phyloP scores from a whole-genome alignment of 2,888 invertebrate genomes.

The Micropterix aruncella region DNA sequence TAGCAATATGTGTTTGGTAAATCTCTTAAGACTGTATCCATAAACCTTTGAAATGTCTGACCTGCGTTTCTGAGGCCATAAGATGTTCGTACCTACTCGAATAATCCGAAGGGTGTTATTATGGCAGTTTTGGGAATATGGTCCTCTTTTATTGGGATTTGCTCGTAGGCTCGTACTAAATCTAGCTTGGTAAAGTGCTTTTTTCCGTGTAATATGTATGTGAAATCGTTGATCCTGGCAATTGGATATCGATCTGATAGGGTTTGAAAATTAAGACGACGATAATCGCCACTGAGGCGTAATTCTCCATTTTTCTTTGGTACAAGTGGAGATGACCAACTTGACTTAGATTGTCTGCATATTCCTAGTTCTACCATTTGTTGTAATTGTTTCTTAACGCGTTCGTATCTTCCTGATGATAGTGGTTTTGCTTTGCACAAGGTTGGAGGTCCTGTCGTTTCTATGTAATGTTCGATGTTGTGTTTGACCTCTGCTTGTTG shows the following conservation, averaged over 20 bases:
- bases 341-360: too few relatives aligned
- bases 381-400: conserved; percentile 6
- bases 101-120: conserved; percentile 19
- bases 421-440: conserved; percentile 1
- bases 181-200: conserved; percentile 13
- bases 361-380: too few relatives aligned
- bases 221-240: conserved; percentile 5
- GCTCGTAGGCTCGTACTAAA: conserved; percentile 17
- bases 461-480: conserved; percentile 3
- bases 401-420: not conserved
- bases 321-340: conserved; percentile 3
- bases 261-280: not conserved
- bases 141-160: conserved; percentile 17
- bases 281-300: not conserved
- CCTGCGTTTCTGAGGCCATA: conserved; percentile 19
- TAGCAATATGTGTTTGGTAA: too few relatives aligned
- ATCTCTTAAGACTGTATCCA: conserved; percentile 15
- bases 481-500: not conserved
- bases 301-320: conserved; percentile 3
- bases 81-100: conserved; percentile 17
- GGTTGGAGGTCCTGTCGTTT: conserved; percentile 3
- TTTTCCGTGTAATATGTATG: conserved; percentile 3
- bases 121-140: conserved; percentile 21
- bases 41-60: conserved; percentile 19
- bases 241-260: conserved; percentile 4